These are phyloP conservation scores for Geotrupes spiniger DNA, from an alignment of 2,888 invertebrate species.

Conservation along the genomic window DNA sequence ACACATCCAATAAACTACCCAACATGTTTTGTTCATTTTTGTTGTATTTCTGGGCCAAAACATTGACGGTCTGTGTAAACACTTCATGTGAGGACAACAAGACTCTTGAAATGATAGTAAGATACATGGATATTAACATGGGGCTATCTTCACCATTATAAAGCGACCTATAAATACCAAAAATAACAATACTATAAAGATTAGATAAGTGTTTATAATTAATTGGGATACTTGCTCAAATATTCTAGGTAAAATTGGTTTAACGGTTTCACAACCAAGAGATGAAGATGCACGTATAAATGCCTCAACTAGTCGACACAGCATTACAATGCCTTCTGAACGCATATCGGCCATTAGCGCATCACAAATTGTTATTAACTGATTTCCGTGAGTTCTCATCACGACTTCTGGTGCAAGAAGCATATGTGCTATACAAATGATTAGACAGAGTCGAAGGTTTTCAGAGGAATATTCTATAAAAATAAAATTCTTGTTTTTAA, in stretches of 20 bases:
- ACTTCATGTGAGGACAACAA: conserved; percentile 67
- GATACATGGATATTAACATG: conserved; percentile 72
- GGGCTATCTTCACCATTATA: conserved; percentile 69
- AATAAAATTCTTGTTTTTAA: conserved; percentile 2
- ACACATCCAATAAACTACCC: conserved; percentile 69
- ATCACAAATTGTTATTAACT: conserved; percentile 67
- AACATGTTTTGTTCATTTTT: conserved; percentile 65
- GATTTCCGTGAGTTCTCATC: conserved; percentile 67
- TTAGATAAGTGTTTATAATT: conserved; percentile 8
- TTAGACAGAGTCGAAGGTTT: conserved; percentile 72
- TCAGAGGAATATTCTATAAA: conserved; percentile 74
- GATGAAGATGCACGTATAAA: conserved; percentile 72
- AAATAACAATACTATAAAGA: background rate
- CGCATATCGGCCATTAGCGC: conserved; percentile 76
- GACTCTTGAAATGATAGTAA: conserved; percentile 76
- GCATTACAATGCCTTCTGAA: conserved; percentile 68
- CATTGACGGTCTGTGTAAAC: conserved; percentile 60
- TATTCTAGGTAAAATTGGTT: conserved; percentile 60
- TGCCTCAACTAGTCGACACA: conserved; percentile 72
- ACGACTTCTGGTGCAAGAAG: conserved; percentile 77
- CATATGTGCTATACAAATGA: conserved; percentile 80
- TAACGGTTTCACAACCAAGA: conserved; percentile 70
- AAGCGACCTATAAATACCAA: conserved; percentile 56
- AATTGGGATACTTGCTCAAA: conserved; percentile 53
- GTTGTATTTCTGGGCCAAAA: conserved; percentile 49